phyloP scores from a whole-genome alignment of 1,140 invertebrate genomes.

The Hetaerina americana region DNA sequence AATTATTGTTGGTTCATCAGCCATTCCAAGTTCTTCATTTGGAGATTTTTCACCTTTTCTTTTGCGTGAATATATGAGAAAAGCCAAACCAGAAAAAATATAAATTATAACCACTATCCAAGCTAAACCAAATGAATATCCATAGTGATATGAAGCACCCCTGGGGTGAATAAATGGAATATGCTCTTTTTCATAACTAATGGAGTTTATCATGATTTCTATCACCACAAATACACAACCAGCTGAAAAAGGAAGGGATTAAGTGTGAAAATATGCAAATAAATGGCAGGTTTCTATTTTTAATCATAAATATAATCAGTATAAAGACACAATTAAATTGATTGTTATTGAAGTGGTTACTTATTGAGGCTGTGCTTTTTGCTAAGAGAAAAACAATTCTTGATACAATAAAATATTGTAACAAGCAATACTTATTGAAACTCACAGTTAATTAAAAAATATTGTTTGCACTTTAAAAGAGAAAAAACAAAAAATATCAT shows the following conservation, averaged over 20 bases:
- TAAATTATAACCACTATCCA: slow-evolving; percentile 68
- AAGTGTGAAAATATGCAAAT: background rate
- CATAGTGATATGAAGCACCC: slow-evolving; percentile 47
- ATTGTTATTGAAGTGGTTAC: slow-evolving; percentile 7
- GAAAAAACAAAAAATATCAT: too few species aligned
- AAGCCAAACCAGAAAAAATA: slow-evolving; percentile 50
- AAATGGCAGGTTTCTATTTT: slow-evolving; percentile 3
- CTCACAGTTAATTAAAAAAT: too few species aligned
- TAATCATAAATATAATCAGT: slow-evolving; percentile 3
- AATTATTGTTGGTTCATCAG: slow-evolving; percentile 71
- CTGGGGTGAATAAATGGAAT: slow-evolving; percentile 52
- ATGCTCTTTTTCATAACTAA: slow-evolving; percentile 53
- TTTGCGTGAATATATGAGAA: slow-evolving; percentile 68
- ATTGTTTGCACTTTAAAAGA: too few species aligned
- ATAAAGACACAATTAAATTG: too few species aligned
- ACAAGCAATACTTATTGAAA: too few species aligned
- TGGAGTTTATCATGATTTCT: slow-evolving; percentile 59
- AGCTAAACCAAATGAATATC: slow-evolving; percentile 62
- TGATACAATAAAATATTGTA: too few species aligned
- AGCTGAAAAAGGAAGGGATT: slow-evolving; percentile 30
- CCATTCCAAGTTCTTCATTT: slow-evolving; percentile 62
- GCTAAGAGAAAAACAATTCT: too few species aligned
- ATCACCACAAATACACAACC: slow-evolving; percentile 62
- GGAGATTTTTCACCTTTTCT: slow-evolving; percentile 67
- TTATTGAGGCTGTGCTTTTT: slow-evolving; percentile 4